phyloP scores from a whole-genome alignment of 2,888 invertebrate genomes.

The Epinotia bilunana region DNA sequence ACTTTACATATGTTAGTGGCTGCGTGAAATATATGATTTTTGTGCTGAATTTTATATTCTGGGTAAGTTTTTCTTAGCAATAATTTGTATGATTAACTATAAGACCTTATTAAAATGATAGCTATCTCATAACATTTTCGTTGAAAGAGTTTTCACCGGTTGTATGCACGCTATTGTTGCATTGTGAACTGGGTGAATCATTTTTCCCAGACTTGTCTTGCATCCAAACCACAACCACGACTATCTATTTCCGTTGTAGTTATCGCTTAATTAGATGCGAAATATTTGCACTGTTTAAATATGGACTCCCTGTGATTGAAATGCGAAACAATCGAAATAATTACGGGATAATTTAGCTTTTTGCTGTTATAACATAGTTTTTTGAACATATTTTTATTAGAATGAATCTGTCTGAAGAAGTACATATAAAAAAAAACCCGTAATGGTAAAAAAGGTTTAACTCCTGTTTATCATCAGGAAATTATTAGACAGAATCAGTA shows the following conservation, averaged over 20 bases:
- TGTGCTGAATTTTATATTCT: conserved; percentile 94
- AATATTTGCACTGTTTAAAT: conserved; percentile 1
- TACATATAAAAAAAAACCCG: too few relatives aligned
- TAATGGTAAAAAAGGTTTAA: too few relatives aligned
- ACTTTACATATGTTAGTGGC: conserved; percentile 92
- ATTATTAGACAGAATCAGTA: too few relatives aligned
- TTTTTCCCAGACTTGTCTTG: conserved; percentile 34
- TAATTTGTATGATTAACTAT: background rate
- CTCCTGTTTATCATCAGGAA: too few relatives aligned
- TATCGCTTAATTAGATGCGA: conserved; percentile 10
- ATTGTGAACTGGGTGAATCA: conserved; percentile 35
- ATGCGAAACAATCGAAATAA: background rate
- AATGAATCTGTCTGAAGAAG: too few relatives aligned
- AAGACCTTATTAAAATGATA: background rate
- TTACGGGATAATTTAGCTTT: background rate
- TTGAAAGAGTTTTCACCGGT: conserved; percentile 21
- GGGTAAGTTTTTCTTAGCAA: conserved; percentile 86
- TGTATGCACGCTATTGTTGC: conserved; percentile 34
- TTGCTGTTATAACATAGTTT: too few relatives aligned
- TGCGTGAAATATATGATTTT: conserved; percentile 96
- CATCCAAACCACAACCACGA: background rate
- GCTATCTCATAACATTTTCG: conserved; percentile 3
- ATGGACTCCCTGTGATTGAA: background rate
- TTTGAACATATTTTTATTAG: too few relatives aligned
- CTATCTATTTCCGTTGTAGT: conserved; percentile 37